Evolutionary conservation across 2,113 vertebrate genomes (phyloP).

Genomic region (Phrynosoma platyrhinos): DNA sequence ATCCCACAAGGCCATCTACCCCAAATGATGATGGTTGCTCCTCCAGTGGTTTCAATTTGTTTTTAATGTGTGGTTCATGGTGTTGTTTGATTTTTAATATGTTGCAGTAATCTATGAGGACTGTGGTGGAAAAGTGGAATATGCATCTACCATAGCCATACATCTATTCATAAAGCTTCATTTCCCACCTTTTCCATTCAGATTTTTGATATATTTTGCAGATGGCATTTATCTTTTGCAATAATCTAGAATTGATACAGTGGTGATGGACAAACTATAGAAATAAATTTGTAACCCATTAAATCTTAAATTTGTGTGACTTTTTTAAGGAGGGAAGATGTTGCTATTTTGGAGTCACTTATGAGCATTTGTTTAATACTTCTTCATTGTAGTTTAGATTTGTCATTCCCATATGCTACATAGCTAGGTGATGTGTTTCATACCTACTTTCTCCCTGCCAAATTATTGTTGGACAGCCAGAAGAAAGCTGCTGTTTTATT

Average conservation of each 20-base stretch:
- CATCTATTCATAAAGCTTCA: not conserved
- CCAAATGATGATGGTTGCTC: too few species aligned
- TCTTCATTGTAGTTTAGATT: slow-evolving; percentile 63
- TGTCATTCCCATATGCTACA: slow-evolving; percentile 66
- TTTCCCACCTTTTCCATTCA: not conserved
- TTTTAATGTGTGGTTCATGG: too few species aligned
- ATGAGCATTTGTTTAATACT: slow-evolving; percentile 46
- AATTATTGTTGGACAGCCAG: slow-evolving; percentile 65
- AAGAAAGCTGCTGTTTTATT: slow-evolving; percentile 59
- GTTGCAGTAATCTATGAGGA: too few species aligned
- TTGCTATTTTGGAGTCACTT: slow-evolving; percentile 49
- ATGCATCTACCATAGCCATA: too few species aligned
- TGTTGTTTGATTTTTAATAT: too few species aligned
- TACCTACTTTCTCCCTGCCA: slow-evolving; percentile 56
- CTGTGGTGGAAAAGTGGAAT: too few species aligned
- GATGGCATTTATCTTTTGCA: not conserved
- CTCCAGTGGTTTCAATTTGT: too few species aligned
- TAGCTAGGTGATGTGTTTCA: slow-evolving; percentile 44
- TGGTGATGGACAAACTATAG: not conserved
- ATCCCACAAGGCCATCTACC: too few species aligned
- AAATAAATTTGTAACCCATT: slow-evolving; percentile 16
- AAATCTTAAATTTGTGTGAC: not conserved
- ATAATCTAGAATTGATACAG: not conserved
- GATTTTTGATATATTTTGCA: not conserved
- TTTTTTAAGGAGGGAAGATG: slow-evolving; percentile 30